These are phyloP conservation scores for Drosophila sechellia DNA, from an alignment of 1,140 invertebrate species.

Conservation along the genomic window DNA sequence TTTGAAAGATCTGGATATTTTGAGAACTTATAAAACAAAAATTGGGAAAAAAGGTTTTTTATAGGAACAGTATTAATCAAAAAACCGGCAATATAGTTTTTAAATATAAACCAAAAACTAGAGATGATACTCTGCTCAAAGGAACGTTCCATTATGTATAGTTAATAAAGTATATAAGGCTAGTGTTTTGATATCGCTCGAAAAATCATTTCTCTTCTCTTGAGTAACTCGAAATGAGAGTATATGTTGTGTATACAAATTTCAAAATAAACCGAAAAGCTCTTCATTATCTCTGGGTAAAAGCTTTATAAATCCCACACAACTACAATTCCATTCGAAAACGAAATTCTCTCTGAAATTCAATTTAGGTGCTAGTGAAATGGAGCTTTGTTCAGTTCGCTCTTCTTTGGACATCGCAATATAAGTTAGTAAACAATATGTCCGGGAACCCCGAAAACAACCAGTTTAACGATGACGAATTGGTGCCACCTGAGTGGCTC, in stretches of 20 bases:
- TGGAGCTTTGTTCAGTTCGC: constrained; percentile 8
- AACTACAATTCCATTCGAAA: neutral
- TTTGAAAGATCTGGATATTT: constrained; percentile 59
- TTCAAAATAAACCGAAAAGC: constrained; percentile 11
- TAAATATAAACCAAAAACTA: no score
- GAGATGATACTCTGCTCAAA: neutral
- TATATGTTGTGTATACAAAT: no score
- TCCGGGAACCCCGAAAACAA: constrained; percentile 11
- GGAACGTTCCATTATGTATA: no score
- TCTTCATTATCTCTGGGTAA: neutral
- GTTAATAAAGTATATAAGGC: neutral
- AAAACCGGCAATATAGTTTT: neutral
- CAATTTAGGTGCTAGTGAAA: neutral
- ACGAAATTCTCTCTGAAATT: constrained; percentile 1
- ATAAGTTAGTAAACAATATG: constrained; percentile 17
- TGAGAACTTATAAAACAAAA: constrained; percentile 12
- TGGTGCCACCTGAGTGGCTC: constrained; percentile 65
- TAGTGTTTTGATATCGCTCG: no score
- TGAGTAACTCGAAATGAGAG: neutral
- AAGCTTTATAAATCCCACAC: constrained; percentile 3
- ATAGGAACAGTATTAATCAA: neutral
- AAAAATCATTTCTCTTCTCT: no score
- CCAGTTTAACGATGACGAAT: constrained; percentile 61
- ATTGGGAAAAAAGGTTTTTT: neutral
- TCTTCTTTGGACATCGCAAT: neutral